Percentiles rank a stretch among this genome's conserved stretches.
phyloP scores from a whole-genome alignment of 2,888 invertebrate species.

The Tetramorium bicarinatum region DNA sequence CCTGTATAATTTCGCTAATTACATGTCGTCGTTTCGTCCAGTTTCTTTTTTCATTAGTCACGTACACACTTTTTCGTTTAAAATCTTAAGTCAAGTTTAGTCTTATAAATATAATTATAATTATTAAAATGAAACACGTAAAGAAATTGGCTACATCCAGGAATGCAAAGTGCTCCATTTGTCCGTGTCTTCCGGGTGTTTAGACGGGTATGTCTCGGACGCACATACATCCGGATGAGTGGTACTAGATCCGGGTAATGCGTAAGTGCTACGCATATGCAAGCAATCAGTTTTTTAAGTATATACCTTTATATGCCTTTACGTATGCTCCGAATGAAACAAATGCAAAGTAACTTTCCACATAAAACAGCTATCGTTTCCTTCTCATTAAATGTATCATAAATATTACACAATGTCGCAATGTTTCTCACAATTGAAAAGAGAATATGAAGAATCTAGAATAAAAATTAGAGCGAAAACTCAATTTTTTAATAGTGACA shows the following conservation, averaged over 20 bases:
- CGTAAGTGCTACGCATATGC: background rate
- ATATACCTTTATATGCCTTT: background rate
- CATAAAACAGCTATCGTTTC: background rate
- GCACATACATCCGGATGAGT: background rate
- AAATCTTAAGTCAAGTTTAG: background rate
- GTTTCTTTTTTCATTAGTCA: background rate
- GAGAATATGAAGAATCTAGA: background rate
- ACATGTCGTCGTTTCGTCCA: background rate
- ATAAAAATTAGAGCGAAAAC: too few species aligned
- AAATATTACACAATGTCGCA: background rate
- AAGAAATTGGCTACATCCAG: background rate
- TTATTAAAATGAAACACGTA: background rate
- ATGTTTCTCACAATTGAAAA: background rate
- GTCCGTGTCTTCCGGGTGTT: constrained; percentile 14
- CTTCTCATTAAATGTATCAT: background rate
- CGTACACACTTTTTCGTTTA: background rate
- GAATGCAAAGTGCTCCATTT: constrained; percentile 7
- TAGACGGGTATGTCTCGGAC: background rate
- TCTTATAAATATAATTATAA: background rate
- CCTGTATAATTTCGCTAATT: constrained; percentile 22
- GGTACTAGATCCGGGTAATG: constrained; percentile 11
- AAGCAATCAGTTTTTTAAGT: background rate
- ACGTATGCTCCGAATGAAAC: background rate
- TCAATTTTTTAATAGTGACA: background rate
- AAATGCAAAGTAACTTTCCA: background rate